Percentiles rank a stretch among this genome's conserved stretches.
These are phyloP conservation scores for Nixonia krombeini DNA, from an alignment of 1,140 invertebrate species.

Conservation along the genomic window DNA sequence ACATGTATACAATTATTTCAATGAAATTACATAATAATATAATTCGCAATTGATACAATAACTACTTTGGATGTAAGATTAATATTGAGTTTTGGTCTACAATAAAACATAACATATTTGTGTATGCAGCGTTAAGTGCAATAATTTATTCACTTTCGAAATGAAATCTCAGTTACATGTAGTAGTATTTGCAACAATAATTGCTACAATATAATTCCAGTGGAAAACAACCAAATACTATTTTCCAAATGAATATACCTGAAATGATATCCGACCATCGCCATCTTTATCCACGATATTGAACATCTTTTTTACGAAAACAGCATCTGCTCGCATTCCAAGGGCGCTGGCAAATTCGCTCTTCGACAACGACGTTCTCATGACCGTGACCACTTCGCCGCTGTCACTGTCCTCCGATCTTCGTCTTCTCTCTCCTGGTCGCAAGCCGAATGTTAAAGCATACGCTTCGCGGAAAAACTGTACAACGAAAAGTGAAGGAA, in stretches of 20 bases:
- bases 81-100: too few relatives aligned
- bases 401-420: constrained; percentile 82
- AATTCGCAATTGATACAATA: too few relatives aligned
- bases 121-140: too few relatives aligned
- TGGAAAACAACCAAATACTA: too few relatives aligned
- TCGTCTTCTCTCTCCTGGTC: constrained; percentile 79
- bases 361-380: constrained; percentile 94
- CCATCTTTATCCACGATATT: constrained; percentile 97
- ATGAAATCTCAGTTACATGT: too few relatives aligned
- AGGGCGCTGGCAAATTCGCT: constrained; percentile 97
- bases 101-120: too few relatives aligned
- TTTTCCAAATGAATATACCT: constrained; percentile 68
- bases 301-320: constrained; percentile 99
- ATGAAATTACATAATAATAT: too few relatives aligned
- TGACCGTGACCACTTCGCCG: constrained; percentile 90
- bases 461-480: constrained; percentile 99
- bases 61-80: too few relatives aligned
- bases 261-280: constrained; percentile 96
- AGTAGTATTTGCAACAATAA: too few relatives aligned
- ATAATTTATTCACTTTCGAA: too few relatives aligned
- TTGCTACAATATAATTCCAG: too few relatives aligned
- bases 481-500: neutral
- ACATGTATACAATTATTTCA: too few relatives aligned
- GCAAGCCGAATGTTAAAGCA: constrained; percentile 91
- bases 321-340: constrained; percentile 95